Conservation (phyloP, 2,888 invertebrate genomes). For the Cosmia trapezina region DNA sequence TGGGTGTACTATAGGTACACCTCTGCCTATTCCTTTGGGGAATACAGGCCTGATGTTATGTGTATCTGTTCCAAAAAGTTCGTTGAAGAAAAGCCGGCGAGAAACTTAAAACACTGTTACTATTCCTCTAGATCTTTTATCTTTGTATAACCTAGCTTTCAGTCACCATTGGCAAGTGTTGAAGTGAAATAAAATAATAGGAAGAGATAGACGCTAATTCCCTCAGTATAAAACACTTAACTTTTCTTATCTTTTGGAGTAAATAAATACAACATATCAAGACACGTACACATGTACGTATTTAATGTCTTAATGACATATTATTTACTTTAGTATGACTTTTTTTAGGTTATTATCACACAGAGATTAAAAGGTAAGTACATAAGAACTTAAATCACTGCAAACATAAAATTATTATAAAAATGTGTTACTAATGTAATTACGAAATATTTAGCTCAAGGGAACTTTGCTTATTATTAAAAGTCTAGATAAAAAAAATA, state of each 20-base stretch:
- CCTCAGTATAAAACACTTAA: constrained; percentile 36
- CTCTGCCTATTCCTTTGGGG: rapidly evolving
- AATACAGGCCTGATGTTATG: not conserved
- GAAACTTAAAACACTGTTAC: not conserved
- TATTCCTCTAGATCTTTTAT: not conserved
- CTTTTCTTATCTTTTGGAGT: constrained; percentile 32
- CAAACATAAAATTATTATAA: constrained; percentile 39
- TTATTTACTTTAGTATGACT: constrained; percentile 37
- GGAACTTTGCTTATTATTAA: constrained; percentile 45
- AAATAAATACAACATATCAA: constrained; percentile 27
- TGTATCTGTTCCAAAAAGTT: not conserved
- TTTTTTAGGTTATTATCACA: constrained; percentile 39
- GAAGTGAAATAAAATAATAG: constrained; percentile 35
- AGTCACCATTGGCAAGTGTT: not conserved
- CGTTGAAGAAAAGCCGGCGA: not conserved
- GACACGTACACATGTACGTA: not conserved
- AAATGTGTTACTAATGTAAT: constrained; percentile 39
- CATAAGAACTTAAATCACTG: constrained; percentile 26
- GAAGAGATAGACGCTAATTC: constrained; percentile 24
- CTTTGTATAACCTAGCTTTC: not conserved
- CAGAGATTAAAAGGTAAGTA: constrained; percentile 8
- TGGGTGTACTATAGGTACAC: too few relatives aligned
- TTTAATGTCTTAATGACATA: constrained; percentile 14
- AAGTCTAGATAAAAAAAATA: constrained; percentile 56
- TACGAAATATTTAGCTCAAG: constrained; percentile 58